Evolutionary conservation across 2,113 vertebrate genomes (phyloP).

Genomic region (Xiphias gladius): DNA sequence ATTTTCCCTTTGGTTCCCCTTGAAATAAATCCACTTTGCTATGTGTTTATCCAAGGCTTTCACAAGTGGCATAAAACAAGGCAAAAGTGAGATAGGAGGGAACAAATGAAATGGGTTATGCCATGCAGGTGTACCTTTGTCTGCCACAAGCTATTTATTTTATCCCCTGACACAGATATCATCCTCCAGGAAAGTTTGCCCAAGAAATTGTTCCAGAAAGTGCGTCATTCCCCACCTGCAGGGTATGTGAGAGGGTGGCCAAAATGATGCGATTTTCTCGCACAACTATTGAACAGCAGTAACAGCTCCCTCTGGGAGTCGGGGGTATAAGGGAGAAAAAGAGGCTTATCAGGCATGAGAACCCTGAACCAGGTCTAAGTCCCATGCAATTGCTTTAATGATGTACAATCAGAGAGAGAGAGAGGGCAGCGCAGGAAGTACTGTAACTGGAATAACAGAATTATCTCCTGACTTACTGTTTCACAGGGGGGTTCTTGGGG

Average conservation of each 20-base stretch:
- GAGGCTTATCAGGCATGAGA: constrained; percentile 63
- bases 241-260: constrained; percentile 72
- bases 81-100: constrained; percentile 40
- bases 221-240: constrained; percentile 51
- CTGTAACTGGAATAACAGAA: constrained; percentile 71
- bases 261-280: constrained; percentile 80
- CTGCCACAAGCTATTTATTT: constrained; percentile 70
- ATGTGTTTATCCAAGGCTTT: constrained; percentile 51
- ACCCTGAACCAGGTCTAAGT: constrained; percentile 71
- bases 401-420: constrained; percentile 60
- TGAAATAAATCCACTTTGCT: constrained; percentile 47
- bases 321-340: constrained; percentile 35
- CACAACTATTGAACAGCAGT: constrained; percentile 70
- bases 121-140: constrained; percentile 51
- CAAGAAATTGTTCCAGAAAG: constrained; percentile 66
- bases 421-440: constrained; percentile 50
- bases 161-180: constrained; percentile 62
- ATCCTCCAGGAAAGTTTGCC: constrained; percentile 66
- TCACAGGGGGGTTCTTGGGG: constrained; percentile 26
- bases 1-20: constrained; percentile 35
- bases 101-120: constrained; percentile 53
- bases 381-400: constrained; percentile 78
- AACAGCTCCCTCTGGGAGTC: constrained; percentile 78
- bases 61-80: constrained; percentile 57
- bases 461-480: constrained; percentile 71